Evolutionary conservation across 2,113 vertebrate species (phyloP).

Genomic region (Thryonomys swinderianus): DNA sequence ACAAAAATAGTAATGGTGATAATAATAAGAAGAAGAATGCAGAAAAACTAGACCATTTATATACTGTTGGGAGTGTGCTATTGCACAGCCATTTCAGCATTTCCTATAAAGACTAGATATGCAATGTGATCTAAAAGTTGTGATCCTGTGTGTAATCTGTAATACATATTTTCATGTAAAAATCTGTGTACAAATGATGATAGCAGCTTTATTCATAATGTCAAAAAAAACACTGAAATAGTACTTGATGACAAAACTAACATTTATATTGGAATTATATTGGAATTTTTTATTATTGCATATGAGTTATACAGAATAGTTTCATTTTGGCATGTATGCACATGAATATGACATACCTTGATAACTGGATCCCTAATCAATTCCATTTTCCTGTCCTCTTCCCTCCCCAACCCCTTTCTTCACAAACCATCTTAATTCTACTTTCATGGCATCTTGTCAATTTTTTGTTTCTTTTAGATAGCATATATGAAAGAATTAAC

Average conservation of each 20-base stretch:
- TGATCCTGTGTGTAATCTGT: fast-evolving
- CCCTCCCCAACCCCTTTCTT: neutral
- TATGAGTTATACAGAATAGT: neutral
- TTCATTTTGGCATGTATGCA: neutral
- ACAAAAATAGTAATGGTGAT: neutral
- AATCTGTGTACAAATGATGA: neutral
- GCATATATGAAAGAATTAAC: neutral
- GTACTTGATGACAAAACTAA: neutral
- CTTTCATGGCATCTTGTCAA: neutral
- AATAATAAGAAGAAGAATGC: neutral
- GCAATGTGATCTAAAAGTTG: neutral
- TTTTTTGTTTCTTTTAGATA: neutral
- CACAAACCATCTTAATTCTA: neutral
- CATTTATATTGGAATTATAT: neutral
- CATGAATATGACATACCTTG: neutral
- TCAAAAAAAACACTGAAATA: neutral
- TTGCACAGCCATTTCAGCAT: neutral
- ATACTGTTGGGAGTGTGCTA: neutral
- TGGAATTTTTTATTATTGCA: neutral
- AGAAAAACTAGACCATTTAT: neutral
- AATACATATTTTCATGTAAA: neutral
- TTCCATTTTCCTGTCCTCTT: neutral
- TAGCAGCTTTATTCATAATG: neutral
- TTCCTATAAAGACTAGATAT: neutral
- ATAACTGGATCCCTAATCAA: neutral